Percentiles rank a stretch among this genome's conserved stretches.
phyloP scores from a whole-genome alignment of 2,113 vertebrate genomes.

The Amia ocellicauda region DNA sequence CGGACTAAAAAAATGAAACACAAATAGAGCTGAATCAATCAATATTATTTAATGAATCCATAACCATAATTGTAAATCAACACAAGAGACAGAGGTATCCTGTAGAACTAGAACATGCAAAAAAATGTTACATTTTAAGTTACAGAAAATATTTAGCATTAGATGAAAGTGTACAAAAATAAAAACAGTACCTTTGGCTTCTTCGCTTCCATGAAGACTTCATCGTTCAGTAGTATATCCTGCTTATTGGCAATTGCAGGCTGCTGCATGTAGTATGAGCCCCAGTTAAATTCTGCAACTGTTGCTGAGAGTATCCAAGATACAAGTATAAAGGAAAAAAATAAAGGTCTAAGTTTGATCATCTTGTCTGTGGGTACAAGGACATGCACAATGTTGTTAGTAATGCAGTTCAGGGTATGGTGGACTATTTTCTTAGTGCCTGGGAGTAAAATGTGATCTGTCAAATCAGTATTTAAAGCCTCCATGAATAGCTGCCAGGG shows the following conservation, averaged over 20 bases:
- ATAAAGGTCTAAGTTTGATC: conserved; percentile 61
- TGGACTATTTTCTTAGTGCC: conserved; percentile 62
- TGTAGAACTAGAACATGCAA: no score
- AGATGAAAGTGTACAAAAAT: background rate
- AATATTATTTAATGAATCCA: no score
- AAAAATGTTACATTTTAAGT: no score
- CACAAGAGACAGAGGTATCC: no score
- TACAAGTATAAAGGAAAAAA: conserved; percentile 67
- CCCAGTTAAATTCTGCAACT: conserved; percentile 23
- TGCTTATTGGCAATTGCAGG: conserved; percentile 33
- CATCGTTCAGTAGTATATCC: conserved; percentile 35
- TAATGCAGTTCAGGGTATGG: conserved; percentile 42
- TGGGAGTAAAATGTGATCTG: conserved; percentile 74
- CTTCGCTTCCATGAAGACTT: conserved; percentile 33
- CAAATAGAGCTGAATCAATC: no score
- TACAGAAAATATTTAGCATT: background rate
- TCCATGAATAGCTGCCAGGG: conserved; percentile 80
- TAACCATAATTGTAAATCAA: no score
- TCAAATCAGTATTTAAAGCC: conserved; percentile 95
- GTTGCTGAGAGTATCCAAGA: conserved; percentile 66
- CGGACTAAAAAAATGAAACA: no score
- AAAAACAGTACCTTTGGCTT: conserved; percentile 52
- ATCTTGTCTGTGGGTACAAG: conserved; percentile 55
- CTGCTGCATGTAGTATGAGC: conserved; percentile 35
- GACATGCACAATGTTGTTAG: conserved; percentile 48